Evolutionary conservation across 2,113 vertebrate genomes (phyloP).

Genomic region (Peromyscus leucopus): DNA sequence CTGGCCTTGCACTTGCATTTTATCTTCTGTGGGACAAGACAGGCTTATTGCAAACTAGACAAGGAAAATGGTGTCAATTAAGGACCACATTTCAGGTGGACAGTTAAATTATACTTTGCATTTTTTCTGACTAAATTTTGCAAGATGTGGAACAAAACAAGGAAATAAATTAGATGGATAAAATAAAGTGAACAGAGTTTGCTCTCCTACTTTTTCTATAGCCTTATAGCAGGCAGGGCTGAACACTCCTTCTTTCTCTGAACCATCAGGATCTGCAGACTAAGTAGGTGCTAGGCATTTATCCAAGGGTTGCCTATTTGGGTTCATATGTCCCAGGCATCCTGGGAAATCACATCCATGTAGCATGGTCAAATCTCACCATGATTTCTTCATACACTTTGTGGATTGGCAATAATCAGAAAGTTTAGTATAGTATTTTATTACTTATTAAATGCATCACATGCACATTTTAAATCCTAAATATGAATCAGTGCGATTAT

Average conservation of each 20-base stretch:
- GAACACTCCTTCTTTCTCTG: not conserved
- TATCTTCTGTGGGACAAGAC: not conserved
- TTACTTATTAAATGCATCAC: not conserved
- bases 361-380: not conserved
- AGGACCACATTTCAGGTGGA: not conserved
- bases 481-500: not conserved
- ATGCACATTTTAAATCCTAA: not conserved
- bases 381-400: not conserved
- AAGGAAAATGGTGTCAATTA: not conserved
- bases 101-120: slow-evolving; percentile 29
- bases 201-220: not conserved
- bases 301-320: not conserved
- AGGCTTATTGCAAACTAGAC: not conserved
- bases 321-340: not conserved
- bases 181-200: slow-evolving; percentile 20
- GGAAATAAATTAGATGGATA: not conserved
- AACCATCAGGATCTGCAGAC: slow-evolving; percentile 1
- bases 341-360: not conserved
- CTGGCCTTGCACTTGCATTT: not conserved
- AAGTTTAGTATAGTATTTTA: not conserved
- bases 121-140: not conserved
- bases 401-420: not conserved
- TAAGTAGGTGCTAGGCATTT: slow-evolving; percentile 1
- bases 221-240: not conserved
- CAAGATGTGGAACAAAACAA: not conserved